These are phyloP conservation scores for Lophura nycthemera DNA, from an alignment of 2,113 vertebrate genomes.

Conservation along the genomic window DNA sequence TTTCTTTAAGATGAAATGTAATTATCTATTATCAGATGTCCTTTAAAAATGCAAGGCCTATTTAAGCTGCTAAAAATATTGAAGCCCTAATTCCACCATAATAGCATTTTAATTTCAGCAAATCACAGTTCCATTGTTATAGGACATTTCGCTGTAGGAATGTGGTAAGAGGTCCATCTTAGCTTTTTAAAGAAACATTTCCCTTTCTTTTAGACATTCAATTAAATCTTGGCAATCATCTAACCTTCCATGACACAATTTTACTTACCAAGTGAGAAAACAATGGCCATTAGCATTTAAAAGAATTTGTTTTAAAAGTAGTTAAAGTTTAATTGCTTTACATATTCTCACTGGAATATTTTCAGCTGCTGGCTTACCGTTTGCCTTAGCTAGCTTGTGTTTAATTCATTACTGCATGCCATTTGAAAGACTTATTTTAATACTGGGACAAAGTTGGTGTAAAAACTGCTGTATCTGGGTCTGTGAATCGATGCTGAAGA, in stretches of 20 bases:
- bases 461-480: neutral
- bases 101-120: conserved; percentile 93
- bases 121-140: conserved; percentile 87
- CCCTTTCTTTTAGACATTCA: conserved; percentile 79
- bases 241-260: conserved; percentile 78
- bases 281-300: conserved; percentile 83
- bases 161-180: conserved; percentile 86
- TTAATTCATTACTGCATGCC: conserved; percentile 61
- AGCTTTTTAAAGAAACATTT: conserved; percentile 78
- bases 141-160: conserved; percentile 86
- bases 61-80: conserved; percentile 87
- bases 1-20: conserved; percentile 84
- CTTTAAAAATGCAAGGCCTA: conserved; percentile 85
- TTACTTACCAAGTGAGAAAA: conserved; percentile 78
- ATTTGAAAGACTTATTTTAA: conserved; percentile 60
- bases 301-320: conserved; percentile 79
- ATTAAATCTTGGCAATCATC: conserved; percentile 82
- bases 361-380: conserved; percentile 58
- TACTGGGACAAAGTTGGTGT: conserved; percentile 8
- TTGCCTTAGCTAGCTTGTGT: conserved; percentile 17
- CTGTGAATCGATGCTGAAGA: neutral
- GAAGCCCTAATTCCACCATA: conserved; percentile 92
- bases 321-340: conserved; percentile 78
- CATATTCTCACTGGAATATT: conserved; percentile 59
- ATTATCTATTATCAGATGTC: conserved; percentile 88